These are phyloP conservation scores for Paradisaea rubra DNA, from an alignment of 2,113 vertebrate species.

Conservation along the genomic window DNA sequence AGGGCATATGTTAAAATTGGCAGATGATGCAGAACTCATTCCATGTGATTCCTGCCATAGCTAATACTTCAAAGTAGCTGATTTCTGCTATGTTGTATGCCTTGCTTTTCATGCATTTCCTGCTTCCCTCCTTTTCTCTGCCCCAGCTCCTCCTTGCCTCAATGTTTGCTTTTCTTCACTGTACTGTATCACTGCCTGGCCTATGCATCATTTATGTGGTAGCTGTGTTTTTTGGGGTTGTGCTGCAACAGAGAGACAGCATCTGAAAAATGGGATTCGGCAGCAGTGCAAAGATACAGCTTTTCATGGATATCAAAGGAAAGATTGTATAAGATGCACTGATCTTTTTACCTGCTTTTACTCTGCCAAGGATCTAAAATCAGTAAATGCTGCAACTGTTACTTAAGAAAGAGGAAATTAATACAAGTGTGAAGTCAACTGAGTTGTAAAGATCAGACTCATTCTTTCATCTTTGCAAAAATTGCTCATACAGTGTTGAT, in stretches of 20 bases:
- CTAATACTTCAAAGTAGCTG: background rate
- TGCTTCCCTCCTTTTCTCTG: background rate
- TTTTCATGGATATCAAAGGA: background rate
- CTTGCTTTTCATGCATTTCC: background rate
- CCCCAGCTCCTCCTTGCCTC: background rate
- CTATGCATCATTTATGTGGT: background rate
- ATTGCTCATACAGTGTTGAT: background rate
- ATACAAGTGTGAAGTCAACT: background rate
- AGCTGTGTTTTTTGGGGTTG: background rate
- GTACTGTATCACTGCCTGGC: background rate
- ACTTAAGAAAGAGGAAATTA: background rate
- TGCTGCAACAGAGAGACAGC: background rate
- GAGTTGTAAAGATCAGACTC: background rate
- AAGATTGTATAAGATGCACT: background rate
- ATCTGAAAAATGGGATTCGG: background rate
- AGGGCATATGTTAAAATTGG: background rate
- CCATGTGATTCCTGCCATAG: background rate
- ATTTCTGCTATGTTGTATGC: background rate
- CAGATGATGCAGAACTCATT: background rate
- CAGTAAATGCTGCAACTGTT: background rate
- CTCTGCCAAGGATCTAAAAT: background rate
- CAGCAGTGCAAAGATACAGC: background rate
- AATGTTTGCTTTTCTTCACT: background rate
- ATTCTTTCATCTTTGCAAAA: background rate
- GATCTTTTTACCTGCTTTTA: background rate